Evolutionary conservation across 1,140 invertebrate species (phyloP).

Genomic region (Araneus ventricosus): DNA sequence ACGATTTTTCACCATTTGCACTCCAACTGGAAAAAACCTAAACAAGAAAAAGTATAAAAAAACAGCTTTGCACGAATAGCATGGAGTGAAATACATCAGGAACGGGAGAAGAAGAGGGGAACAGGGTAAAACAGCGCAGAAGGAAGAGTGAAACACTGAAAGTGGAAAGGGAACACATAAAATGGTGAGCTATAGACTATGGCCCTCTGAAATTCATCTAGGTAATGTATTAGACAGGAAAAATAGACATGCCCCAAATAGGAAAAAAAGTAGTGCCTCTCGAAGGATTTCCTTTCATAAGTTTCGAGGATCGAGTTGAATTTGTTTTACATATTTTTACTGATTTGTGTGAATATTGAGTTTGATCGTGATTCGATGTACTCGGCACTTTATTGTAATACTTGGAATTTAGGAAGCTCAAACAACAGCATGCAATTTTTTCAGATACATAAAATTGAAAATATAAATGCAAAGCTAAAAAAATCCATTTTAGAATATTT

Average conservation of each 20-base stretch:
- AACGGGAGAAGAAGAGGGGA: background rate
- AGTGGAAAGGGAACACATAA: conserved; percentile 37
- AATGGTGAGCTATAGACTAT: conserved; percentile 60
- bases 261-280: background rate
- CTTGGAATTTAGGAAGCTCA: too few relatives aligned
- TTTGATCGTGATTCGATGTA: background rate
- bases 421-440: too few relatives aligned
- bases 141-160: background rate
- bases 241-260: background rate
- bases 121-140: background rate
- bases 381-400: background rate
- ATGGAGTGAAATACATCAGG: conserved; percentile 54
- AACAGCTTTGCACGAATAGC: background rate
- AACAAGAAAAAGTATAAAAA: background rate
- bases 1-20: conserved; percentile 74
- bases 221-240: conserved; percentile 54
- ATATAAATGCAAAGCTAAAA: too few relatives aligned
- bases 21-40: background rate
- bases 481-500: too few relatives aligned
- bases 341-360: background rate
- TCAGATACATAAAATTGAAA: too few relatives aligned
- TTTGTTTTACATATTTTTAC: conserved; percentile 21
- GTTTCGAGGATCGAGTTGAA: background rate
- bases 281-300: background rate
- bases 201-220: conserved; percentile 53